Base-by-base conservation (phyloP, 2,113 vertebrate species). In the Polypterus senegalus region DNA sequence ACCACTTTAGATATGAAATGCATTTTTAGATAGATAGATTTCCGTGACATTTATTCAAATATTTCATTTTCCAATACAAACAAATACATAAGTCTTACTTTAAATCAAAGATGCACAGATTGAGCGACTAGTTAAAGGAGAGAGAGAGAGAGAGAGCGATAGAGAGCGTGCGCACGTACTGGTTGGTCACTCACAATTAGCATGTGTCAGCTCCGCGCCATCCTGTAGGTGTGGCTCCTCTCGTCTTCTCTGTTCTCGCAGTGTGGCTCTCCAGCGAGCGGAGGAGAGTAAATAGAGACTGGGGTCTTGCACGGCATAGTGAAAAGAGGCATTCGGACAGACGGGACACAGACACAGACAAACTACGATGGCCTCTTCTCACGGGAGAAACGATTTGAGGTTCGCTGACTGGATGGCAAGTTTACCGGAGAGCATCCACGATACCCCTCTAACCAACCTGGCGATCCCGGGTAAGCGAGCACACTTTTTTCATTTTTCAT, bases 391-490 rank as follows among this genome's bases (percentile, higher is more conserved):
- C 61, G 93, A 97, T 77, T 71, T 86, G 74, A 81, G 85, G 57
- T 88, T 91, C 68, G 92, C 90, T 4, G 93, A 97, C 86, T 97
- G 94, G 94, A 97, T 97, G 94, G 82, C 90, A 67, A 86, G 82
- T 80, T 83, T 97, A 73, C 94, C 94, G 2, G 77, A 81, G 68
- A 90, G 81, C 85, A 88, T 97, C 82, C 91, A 93, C 78, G 76
- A 74, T 57, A 81, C 83, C 54, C 91, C 93, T 59, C 91, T 97
- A 66, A 91, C 90, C 75, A 96, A 92, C 78, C 78, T 97, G 73
- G 92, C 94, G 43, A 94, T 97, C 68, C 94, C 94, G 59, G 94
- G 94, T 97, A 86, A 70, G 92, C 76, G 70, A 9, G 57, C 4
- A 51, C 49, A 11, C 3, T 56, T 6, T 9, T 55, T 0, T 1